phyloP scores from a whole-genome alignment of 2,113 vertebrate species.

The Gymnarchus niloticus region DNA sequence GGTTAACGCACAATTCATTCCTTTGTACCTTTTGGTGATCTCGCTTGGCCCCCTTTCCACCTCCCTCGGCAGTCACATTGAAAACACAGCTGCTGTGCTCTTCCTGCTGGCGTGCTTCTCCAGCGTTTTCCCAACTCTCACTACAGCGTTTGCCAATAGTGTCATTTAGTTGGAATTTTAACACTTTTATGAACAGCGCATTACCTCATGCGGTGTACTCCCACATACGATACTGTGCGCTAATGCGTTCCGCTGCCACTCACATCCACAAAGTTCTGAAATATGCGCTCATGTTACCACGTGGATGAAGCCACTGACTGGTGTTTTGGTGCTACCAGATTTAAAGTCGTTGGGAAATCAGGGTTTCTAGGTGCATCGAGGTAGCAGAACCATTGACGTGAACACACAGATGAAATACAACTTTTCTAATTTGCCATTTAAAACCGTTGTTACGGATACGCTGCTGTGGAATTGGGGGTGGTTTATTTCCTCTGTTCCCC shows the following conservation, averaged over 20 bases:
- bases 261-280: neutral
- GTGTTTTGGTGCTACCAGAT: neutral
- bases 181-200: neutral
- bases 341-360: neutral
- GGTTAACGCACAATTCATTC: neutral
- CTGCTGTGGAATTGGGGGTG: too few relatives aligned
- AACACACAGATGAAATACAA: neutral
- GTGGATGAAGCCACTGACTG: neutral
- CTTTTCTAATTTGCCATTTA: neutral
- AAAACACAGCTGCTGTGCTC: constrained; percentile 24
- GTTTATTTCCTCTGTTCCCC: neutral
- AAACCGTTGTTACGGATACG: neutral
- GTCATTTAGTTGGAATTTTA: constrained; percentile 16
- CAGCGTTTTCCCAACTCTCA: neutral
- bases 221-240: neutral
- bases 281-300: neutral
- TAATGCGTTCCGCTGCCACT: neutral
- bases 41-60: neutral
- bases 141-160: neutral
- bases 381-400: neutral
- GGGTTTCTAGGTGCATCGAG: neutral
- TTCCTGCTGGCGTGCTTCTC: constrained; percentile 18
- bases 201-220: neutral
- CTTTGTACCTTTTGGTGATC: neutral
- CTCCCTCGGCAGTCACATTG: constrained; percentile 14